Percentiles rank a stretch among this genome's conserved stretches.
Conservation (phyloP, 1,140 invertebrate species). For the Zaprionus tsacasi region DNA sequence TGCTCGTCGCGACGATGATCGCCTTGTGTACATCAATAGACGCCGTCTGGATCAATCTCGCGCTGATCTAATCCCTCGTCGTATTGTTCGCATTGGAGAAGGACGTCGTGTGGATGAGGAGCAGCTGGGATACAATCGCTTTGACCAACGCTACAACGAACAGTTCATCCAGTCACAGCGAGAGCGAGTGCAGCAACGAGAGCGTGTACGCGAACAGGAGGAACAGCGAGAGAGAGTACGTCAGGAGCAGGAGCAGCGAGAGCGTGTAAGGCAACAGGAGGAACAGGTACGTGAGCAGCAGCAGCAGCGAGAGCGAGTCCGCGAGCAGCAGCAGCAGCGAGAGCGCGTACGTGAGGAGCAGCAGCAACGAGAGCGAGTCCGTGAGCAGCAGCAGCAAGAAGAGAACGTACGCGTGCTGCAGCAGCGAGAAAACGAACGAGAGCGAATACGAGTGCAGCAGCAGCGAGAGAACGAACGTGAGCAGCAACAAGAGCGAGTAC, state of each 20-base stretch:
- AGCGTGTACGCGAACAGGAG: too few relatives aligned
- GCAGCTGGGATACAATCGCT: constrained; percentile 43
- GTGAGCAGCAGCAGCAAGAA: background rate
- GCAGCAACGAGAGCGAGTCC: background rate
- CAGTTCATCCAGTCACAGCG: constrained; percentile 52
- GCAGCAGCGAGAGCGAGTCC: background rate
- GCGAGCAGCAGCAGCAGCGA: background rate
- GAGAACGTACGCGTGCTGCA: background rate
- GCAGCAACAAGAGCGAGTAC: background rate
- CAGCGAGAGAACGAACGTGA: background rate
- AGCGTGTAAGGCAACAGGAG: background rate
- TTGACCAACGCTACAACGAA: constrained; percentile 41
- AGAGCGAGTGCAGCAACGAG: background rate
- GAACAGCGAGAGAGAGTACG: background rate
- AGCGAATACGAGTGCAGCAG: background rate
- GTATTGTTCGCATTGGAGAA: constrained; percentile 43
- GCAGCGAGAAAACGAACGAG: background rate
- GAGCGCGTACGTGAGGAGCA: background rate
- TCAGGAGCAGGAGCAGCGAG: background rate
- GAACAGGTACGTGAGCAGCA: background rate
- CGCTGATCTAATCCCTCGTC: constrained; percentile 7
- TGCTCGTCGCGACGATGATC: constrained; percentile 38
- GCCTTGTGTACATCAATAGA: constrained; percentile 48
- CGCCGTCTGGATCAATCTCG: constrained; percentile 4
- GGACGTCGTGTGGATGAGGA: constrained; percentile 50